Evolutionary conservation across 2,888 invertebrate species (phyloP).

Genomic region (Cephus runcator): DNA sequence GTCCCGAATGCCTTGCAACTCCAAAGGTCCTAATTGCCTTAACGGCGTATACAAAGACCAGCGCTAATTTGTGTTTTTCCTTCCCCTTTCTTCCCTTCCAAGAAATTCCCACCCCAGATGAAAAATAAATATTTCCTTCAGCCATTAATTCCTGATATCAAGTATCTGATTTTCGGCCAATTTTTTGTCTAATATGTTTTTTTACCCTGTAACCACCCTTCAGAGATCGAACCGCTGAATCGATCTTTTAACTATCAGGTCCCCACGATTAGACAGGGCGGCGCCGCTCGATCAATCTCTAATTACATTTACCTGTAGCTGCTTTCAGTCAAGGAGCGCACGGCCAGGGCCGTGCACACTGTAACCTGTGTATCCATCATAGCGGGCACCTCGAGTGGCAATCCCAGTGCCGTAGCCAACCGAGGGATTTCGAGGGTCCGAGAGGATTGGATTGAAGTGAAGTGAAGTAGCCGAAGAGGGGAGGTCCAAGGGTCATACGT

Average conservation of each 20-base stretch:
- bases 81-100: not conserved
- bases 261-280: slow-evolving; percentile 39
- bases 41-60: not conserved
- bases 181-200: not conserved
- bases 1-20: not conserved
- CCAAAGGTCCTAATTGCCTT: not conserved
- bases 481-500: not conserved
- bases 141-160: not conserved
- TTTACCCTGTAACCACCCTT: not conserved
- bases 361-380: not conserved
- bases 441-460: not conserved
- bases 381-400: slow-evolving; percentile 43
- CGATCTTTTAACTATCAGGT: not conserved
- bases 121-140: not conserved
- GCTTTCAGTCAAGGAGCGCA: not conserved
- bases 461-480: not conserved
- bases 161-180: not conserved
- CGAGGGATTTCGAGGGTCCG: slow-evolving; percentile 7
- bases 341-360: not conserved
- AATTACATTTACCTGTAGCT: slow-evolving; percentile 57
- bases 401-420: slow-evolving; percentile 35
- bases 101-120: not conserved
- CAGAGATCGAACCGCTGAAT: not conserved
- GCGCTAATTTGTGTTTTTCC: too few relatives aligned
- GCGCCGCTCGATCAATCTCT: slow-evolving; percentile 51